Base-by-base conservation (phyloP, 2,113 vertebrate species). In the Epinephelus moara region DNA sequence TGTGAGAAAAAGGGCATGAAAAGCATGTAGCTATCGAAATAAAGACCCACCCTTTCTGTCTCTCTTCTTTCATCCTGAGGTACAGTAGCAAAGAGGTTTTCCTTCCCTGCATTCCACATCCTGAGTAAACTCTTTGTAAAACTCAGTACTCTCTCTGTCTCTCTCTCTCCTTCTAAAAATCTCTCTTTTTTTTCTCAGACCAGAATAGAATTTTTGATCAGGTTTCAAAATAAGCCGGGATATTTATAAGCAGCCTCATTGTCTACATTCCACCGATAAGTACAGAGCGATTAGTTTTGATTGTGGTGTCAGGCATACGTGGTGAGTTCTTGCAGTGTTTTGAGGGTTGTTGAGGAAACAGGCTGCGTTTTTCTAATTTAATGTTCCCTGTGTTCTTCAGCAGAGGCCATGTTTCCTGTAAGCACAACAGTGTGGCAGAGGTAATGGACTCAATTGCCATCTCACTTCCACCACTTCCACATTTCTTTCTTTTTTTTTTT, bases 221-320 rank as follows among this genome's bases (percentile, higher is more conserved):
- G 37, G 25, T 70, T 87, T 90, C 73, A 80, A 91, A 91, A 88
- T 87, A 80, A 82, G 73, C 85, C 0, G 0, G 49, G 77, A 69
- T 91, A 91, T 91, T 92, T 92, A 70, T 84, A 86, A 84, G 70
- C 37, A 75, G 80, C 37, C 85, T 57, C 19, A 9, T 70, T 78
- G 89, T 88, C 88, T 88, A 53, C 92, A 92, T 92, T 92, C 91
- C 86, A n/a, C 57, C 70, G 85, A 84, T 90, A 85, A 90, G 82
- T 67, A 70, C 75, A n/a, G 55, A 66, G 75, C 42, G 53, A 84
- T 92, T 91, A 75, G 64, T 82, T 83, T 52, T 82, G 90, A 85
- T 84, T 81, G 78, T 79, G 67, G 53, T 57, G 70, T 84, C 74
- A 70, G 62, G 72, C 70, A 11, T 55, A 25, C 84, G 78, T 30